Base-by-base conservation (phyloP, 2,888 invertebrate species). In the Eucera pruinosa region DNA sequence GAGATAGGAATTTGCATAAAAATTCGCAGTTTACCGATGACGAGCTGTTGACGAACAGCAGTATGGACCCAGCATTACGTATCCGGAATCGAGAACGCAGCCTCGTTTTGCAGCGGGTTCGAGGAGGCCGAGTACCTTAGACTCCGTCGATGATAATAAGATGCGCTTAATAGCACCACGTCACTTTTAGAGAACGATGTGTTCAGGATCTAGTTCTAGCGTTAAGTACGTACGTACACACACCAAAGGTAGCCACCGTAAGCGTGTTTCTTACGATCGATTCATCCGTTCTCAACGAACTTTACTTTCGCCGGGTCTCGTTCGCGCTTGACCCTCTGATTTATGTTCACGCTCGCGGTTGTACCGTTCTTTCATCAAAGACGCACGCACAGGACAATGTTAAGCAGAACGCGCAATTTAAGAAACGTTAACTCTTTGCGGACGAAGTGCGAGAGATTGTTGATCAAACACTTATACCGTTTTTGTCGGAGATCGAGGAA, bases 181-280 rank as follows among this genome's bases (percentile, higher is more conserved):
- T 55, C 70, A 62, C 43, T 83, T 33, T 87, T 86, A 87, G 81
- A 87, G 84, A 85, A 86, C 78, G 65, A 89, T 87, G 87, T 88
- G 90, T 88, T 89, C 87, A 89, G 74, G 69, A 81, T 74, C 76
- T 86, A 86, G 81, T 81, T 84, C 47, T 85, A 88, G 77, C 58
- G 45, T 81, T 87, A 86, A 85, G 80, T 84, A 78, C 70, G 52
- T 50, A 71, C 48, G 61, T 65, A 74, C 67, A 64, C 57, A 80
- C 67, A n/a, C n/a, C n/a, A 57, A 57, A 69, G 36, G 52, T 78
- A 67, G 71, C 62, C 27, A 67, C 27, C 30, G 20, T 47, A 60
- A 67, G 64, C 72, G 54, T 68, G 48, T 60, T 75, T 43, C 27
- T 65, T 58, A 47, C 54, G 41, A 75, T 41, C 39, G 41, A 65